Percentiles rank a stretch among this genome's conserved stretches.
phyloP scores from a whole-genome alignment of 2,113 vertebrate genomes.

The Boulengeromyrus knoepffleri region DNA sequence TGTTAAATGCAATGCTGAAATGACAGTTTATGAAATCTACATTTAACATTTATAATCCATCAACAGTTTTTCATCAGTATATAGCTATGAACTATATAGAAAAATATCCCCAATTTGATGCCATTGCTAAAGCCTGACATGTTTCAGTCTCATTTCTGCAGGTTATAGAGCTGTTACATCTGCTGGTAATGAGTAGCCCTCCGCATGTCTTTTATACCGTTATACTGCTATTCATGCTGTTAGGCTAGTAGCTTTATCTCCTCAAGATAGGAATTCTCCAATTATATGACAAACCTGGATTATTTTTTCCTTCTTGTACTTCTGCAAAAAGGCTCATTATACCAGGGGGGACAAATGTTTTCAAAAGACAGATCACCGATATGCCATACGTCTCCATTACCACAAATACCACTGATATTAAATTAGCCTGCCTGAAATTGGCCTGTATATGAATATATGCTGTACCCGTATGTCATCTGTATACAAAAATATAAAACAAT shows the following conservation, averaged over 20 bases:
- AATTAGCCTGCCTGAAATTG: neutral
- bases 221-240: neutral
- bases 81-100: neutral
- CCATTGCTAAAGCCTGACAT: neutral
- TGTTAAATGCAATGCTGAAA: neutral
- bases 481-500: neutral
- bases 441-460: neutral
- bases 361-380: neutral
- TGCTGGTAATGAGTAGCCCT: neutral
- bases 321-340: neutral
- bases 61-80: neutral
- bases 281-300: constrained; percentile 14
- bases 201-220: neutral
- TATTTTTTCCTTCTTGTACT: neutral
- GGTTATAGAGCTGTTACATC: neutral
- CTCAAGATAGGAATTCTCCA: constrained; percentile 2
- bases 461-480: neutral
- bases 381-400: neutral
- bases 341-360: neutral
- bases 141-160: neutral
- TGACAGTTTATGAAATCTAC: neutral
- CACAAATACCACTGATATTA: neutral
- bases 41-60: neutral
- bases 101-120: neutral
- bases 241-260: neutral